Evolutionary conservation across 2,888 invertebrate genomes (phyloP), one percentile per base, ranked within the genome.

Genomic region (Odontocerum albicorne): DNA sequence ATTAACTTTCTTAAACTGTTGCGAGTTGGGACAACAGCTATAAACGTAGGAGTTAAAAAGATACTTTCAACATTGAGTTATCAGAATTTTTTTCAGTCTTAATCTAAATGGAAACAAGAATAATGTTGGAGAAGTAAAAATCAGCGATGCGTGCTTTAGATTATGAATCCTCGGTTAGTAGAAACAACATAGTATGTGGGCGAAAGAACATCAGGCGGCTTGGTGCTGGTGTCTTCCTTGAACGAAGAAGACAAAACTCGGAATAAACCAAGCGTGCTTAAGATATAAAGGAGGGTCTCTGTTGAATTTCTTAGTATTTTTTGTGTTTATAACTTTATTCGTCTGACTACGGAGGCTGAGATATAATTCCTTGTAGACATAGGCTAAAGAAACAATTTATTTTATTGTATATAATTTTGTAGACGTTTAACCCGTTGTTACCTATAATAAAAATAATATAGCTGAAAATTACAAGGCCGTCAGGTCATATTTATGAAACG

Each of bases 121-220:
- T 39, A 54, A 42, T 39, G 17, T 33, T 43, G 20, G 31, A 47
- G 47, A 54, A 45, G 47, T 54, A 38, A 35, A 39, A 42, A 35
- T 42, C 54, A 54, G 40, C 46, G 47, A 42, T 54, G 47, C 47
- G 54, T 49, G 19, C 35, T 39, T 49, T 12, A 49, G 42, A 55
- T 49, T 49, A 42, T 42, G 49, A 49, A 42, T 43, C 43, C 49
- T 45, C 42, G 38, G 38, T 52, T 52, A 32, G 38, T 44, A 52
- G 45, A 45, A 39, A 52, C 38, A 52, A 39, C 38, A 45, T 19
- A 31, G 13, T 31, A n/a, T 17, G 35, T 27, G 51, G 44, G 39
- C 12, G 39, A 40, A 35, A 32, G 31, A 20, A 15, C 20, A 32
- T 17, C 39, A 52, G 45, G 32, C 43, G 16, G 21, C 39, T 21